Evolutionary conservation across 2,888 invertebrate species (phyloP).

Genomic region (Scelioninae gen. 2): DNA sequence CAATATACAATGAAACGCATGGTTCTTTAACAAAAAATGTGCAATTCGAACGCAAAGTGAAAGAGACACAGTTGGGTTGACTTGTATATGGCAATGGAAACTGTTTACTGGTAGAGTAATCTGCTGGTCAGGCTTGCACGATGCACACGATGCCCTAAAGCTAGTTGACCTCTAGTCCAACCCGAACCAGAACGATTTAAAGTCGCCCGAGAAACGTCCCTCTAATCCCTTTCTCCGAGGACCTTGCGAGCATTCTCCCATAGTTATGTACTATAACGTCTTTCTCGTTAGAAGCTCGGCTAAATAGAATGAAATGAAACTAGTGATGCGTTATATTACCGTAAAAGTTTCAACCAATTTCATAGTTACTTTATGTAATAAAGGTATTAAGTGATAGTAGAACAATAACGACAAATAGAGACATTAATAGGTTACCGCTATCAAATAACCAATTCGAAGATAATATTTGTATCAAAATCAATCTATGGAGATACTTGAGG

Average conservation of each 20-base stretch:
- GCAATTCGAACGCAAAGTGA: slow-evolving; percentile 43
- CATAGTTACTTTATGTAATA: slow-evolving; percentile 32
- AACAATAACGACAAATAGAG: slow-evolving; percentile 6
- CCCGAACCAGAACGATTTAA: slow-evolving; percentile 63
- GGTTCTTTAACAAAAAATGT: slow-evolving; percentile 47
- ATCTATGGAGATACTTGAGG: slow-evolving; percentile 6
- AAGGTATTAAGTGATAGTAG: slow-evolving; percentile 25
- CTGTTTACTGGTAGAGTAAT: slow-evolving; percentile 72
- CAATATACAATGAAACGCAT: slow-evolving; percentile 50
- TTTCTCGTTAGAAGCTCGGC: slow-evolving; percentile 47
- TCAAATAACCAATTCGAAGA: no score
- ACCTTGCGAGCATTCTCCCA: slow-evolving; percentile 48
- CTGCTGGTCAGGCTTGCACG: slow-evolving; percentile 71
- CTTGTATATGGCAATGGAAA: slow-evolving; percentile 60
- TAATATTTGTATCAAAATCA: slow-evolving; percentile 30
- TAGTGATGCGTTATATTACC: slow-evolving; percentile 42
- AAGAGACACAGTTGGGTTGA: slow-evolving; percentile 43
- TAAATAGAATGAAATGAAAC: slow-evolving; percentile 34
- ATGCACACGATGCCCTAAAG: slow-evolving; percentile 74
- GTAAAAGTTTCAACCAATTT: slow-evolving; percentile 36
- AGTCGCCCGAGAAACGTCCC: slow-evolving; percentile 67
- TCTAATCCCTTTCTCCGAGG: slow-evolving; percentile 68
- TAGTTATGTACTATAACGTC: slow-evolving; percentile 30
- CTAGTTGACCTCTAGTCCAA: slow-evolving; percentile 72
- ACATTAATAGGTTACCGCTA: no score